phyloP scores from a whole-genome alignment of 30 jellyfish, hydroid and myxozoan genomes.

The Nemopilema nomurai region DNA sequence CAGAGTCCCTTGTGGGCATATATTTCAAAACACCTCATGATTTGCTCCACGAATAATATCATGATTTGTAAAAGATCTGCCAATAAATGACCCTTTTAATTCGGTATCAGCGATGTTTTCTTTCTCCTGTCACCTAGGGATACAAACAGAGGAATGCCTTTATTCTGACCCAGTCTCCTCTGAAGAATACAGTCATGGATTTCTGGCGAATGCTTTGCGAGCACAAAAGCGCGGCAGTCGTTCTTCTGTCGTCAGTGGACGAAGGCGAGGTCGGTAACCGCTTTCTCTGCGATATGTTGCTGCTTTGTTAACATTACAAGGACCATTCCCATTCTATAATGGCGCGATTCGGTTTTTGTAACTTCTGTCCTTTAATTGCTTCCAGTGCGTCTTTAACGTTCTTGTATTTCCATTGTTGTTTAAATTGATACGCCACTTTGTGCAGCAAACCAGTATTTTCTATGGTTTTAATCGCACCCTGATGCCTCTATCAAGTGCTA shows the following conservation, averaged over 20 bases:
- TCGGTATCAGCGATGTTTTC: background rate
- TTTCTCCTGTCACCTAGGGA: conserved; percentile 43
- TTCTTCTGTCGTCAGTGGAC: conserved; percentile 75
- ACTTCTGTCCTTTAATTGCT: too few species aligned
- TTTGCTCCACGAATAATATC: too few species aligned
- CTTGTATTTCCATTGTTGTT: background rate
- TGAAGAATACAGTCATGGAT: conserved; percentile 83
- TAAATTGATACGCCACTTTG: background rate
- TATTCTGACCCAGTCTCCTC: conserved; percentile 86
- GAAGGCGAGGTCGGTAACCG: conserved; percentile 81
- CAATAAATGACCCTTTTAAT: too few species aligned
- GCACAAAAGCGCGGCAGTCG: conserved; percentile 83
- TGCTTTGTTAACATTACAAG: too few species aligned
- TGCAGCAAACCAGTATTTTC: background rate
- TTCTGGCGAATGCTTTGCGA: conserved; percentile 98
- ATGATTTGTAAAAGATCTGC: too few species aligned
- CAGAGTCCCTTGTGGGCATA: too few species aligned
- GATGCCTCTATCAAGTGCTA: background rate
- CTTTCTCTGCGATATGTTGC: background rate
- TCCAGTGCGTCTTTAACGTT: too few species aligned
- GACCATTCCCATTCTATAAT: too few species aligned
- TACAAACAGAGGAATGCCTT: conserved; percentile 77
- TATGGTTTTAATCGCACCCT: background rate
- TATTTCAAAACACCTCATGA: too few species aligned
- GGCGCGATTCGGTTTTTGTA: too few species aligned